Base-by-base conservation (phyloP, 2,113 vertebrate species). In the Trochalopteron elliotii region DNA sequence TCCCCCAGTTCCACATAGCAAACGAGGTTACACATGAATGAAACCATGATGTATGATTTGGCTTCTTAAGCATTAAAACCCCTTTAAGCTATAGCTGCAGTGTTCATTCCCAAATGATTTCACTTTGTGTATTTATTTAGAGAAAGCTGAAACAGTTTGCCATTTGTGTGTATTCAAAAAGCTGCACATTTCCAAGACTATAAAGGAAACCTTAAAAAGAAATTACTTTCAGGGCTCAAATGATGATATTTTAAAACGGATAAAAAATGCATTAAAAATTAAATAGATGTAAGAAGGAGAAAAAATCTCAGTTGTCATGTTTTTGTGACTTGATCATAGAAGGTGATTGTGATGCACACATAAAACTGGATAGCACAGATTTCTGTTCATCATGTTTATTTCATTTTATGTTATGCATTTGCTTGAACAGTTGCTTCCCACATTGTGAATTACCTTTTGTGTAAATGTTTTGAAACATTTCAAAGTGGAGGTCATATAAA, bases 51-150 rank as follows among this genome's bases (percentile, higher is more conserved):
- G 71, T 74, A 60, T 74, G 85, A 71, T 92, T 86, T 90, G 76
- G 64, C 76, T 94, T 70, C 64, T 78, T 78, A 80, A 2, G 13
- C 56, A 63, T 88, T 90, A 63, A 67, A 96, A 93, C 31, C 60
- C 83, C 44, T 90, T 92, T 93, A 45, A 94, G 89, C 45, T 67
- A 2, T 47, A 78, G 87, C 85, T 83, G 22, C 44, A 47, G 44
- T 40, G 44, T 63, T 93, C 90, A 23, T 55, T 93, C 76, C 82
- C 80, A 74, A 49, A 40, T 70, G n/a, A 90, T 90, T 90, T 77
- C 45, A 56, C 59, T 87, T 71, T 39, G 60, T 56, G 37, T 83
- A 83, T 88, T 90, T 95, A 93, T 86, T 93, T 96, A 80, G 84
- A 85, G 91, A 72, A 82, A 88, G 74, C 42, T 33, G 63, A 86